Evolutionary conservation across 2,113 vertebrate genomes (phyloP), one percentile per base, ranked within the genome.

Genomic region (Camelus bactrianus): DNA sequence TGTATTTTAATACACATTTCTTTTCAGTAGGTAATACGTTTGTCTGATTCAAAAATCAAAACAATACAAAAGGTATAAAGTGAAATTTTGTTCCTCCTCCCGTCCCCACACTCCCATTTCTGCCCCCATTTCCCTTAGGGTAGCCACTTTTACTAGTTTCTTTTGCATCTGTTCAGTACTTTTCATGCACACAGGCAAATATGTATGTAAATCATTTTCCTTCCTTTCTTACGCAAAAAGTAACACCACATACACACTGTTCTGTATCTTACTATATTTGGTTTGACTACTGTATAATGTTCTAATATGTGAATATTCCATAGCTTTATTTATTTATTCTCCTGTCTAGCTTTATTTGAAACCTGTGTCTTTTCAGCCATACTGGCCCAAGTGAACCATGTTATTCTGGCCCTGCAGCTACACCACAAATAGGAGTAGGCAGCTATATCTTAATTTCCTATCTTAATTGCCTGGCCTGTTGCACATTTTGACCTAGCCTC

Each of bases 381-480:
- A 88, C 42, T 10, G 38, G 62, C 77, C 76, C 81, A 93, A 81
- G 38, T 82, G 82, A 96, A 83, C 76, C n/a, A 65, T 30, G 22
- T 17, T 81, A 38, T 91, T 87, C 84, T 91, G 81, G 72, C 48
- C 17, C 48, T 88, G 26, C 32, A 32, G 64, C 70, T 82, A 8
- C 12, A 8, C 52, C 46, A 73, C 69, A 95, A 69, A 85, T 62
- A 81, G 32, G 72, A 77, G 20, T 9, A 82, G 81, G 50, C 70
- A 96, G 76, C 30, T 83, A n/a, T 94, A 17, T 91, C 67, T 96
- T 93, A 92, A 85, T 96, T 96, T 91, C 76, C 16, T 95, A 64
- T 50, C 58, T 20, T 28, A 28, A 50, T 19, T 73, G 38, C 56
- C 86, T 88, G 75, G 38, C n/a, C 12, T 88, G 20, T 14, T 35